Base-by-base conservation (phyloP, 2,888 invertebrate genomes). In the Andrena dorsata region DNA sequence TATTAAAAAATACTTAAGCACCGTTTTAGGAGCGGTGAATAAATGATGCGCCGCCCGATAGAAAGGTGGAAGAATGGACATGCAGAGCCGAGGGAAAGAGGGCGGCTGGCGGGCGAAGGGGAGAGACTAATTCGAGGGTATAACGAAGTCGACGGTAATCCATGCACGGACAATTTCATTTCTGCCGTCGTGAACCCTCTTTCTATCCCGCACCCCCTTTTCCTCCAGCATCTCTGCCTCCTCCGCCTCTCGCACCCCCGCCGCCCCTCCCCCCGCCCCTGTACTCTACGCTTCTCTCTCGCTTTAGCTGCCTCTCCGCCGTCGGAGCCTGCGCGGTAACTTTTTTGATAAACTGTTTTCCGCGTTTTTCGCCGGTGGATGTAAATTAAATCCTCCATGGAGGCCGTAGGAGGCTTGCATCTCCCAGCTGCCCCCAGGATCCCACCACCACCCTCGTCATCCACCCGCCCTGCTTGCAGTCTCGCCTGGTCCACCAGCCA, bases 321-420 rank as follows among this genome's bases (percentile, higher is more conserved):
- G 56, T 49, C 74, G 80, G 90, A 89, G 89, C 82, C 89, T 89
- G 90, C 88, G 89, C 87, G 88, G 87, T 91, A 92, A 90, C 90
- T 92, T 92, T 92, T 92, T 92, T 93, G 92, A 93, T 92, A 93
- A 93, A 93, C 92, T 92, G 92, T 92, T 93, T 92, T 92, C 90
- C 90, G 86, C 91, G 90, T 91, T 92, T 91, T 91, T 90, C 89
- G 89, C 89, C 90, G 89, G 90, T 90, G 90, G 90, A 92, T 92
- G 93, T 91, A 91, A 93, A 93, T 93, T 93, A 93, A 93, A 93
- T 92, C 90, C 91, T 90, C 83, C 85, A 86, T 85, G 83, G 87
- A 86, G 76, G 88, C 83, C 82, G 87, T 83, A 85, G 82, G 80
- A 88, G 88, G 78, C 87, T 88, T 77, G 88, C 87, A 82, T 88